Evolutionary conservation across 2,888 invertebrate genomes (phyloP).

Genomic region (Diarsia brunnea): DNA sequence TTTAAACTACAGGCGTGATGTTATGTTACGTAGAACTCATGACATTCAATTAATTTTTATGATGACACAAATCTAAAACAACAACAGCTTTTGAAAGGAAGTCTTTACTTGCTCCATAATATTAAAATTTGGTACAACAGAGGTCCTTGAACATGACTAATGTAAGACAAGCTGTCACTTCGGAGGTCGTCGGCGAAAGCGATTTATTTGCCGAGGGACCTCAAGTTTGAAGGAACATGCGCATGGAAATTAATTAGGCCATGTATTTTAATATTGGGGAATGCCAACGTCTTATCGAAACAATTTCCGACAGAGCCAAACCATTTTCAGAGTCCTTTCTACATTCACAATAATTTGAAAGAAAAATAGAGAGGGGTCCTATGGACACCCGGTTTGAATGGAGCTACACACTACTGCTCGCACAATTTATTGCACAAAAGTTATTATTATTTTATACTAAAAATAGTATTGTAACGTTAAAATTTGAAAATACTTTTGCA

Average conservation of each 20-base stretch:
- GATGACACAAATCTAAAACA: slow-evolving; percentile 2
- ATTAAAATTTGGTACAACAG: slow-evolving; percentile 20
- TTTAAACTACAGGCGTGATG: too few relatives aligned
- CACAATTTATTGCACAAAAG: too few relatives aligned
- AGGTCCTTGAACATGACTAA: slow-evolving; percentile 51
- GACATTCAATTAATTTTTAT: not conserved
- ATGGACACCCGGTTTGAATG: too few relatives aligned
- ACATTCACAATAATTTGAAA: not conserved
- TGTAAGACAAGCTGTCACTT: slow-evolving; percentile 55
- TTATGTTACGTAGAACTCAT: not conserved
- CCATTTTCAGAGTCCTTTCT: not conserved
- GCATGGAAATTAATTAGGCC: slow-evolving; percentile 48
- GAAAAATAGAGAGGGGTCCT: not conserved
- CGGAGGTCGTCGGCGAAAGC: slow-evolving; percentile 48
- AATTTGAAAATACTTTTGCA: too few relatives aligned
- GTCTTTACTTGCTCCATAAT: slow-evolving; percentile 1
- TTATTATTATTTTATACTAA: too few relatives aligned
- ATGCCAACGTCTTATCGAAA: not conserved
- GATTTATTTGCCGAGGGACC: slow-evolving; percentile 53
- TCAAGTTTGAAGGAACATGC: slow-evolving; percentile 36
- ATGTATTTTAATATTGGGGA: not conserved
- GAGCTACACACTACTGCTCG: too few relatives aligned
- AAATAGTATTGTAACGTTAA: too few relatives aligned
- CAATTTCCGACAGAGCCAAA: not conserved
- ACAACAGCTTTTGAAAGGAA: not conserved